Conservation (phyloP, 1,140 invertebrate genomes). For the Anadara kagoshimensis region DNA sequence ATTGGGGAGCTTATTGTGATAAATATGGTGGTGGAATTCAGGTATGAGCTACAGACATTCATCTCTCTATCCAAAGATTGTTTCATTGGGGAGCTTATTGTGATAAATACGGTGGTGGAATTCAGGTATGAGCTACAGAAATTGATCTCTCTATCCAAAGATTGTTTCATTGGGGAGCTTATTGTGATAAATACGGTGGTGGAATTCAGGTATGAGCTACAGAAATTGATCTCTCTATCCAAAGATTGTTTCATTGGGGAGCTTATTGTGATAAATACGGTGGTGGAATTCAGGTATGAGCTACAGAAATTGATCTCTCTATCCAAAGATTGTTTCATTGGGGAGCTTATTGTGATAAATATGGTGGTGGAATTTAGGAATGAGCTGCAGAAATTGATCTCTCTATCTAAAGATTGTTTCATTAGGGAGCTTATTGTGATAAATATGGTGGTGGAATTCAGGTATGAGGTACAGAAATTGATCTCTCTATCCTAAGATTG, state of each 20-base stretch:
- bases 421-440: background rate
- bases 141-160: constrained; percentile 71
- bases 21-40: constrained; percentile 74
- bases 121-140: constrained; percentile 69
- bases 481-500: constrained; percentile 71
- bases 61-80: background rate
- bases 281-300: constrained; percentile 56
- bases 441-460: constrained; percentile 47
- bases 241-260: background rate
- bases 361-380: constrained; percentile 73
- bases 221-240: background rate
- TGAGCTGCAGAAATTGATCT: background rate
- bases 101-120: constrained; percentile 38
- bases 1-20: constrained; percentile 75
- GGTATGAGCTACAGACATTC: constrained; percentile 48
- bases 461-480: constrained; percentile 72
- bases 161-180: constrained; percentile 75
- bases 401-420: background rate
- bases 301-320: constrained; percentile 72
- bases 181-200: constrained; percentile 75
- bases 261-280: background rate
- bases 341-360: constrained; percentile 76
- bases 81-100: background rate
- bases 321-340: constrained; percentile 75
- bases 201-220: constrained; percentile 67